A percentile compares a stretch with the other conserved stretches of the same genome.
phyloP scores from a whole-genome alignment of 2,113 vertebrate species.

The Cacatua alba region DNA sequence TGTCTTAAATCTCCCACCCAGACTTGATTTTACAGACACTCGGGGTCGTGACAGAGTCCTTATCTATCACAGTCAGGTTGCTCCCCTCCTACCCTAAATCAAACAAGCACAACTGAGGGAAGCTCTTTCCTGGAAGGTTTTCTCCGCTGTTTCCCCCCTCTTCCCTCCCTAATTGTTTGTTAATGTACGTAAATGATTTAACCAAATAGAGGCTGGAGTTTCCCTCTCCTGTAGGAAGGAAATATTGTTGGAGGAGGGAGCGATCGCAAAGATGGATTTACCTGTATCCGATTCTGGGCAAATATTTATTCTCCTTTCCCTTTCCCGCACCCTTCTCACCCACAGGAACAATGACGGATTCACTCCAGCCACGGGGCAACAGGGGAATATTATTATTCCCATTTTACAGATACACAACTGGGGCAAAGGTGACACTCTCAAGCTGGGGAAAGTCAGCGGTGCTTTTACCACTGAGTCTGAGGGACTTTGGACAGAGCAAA shows the following conservation, averaged over 20 bases:
- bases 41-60: background rate
- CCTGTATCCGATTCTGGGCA: constrained; percentile 25
- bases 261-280: background rate
- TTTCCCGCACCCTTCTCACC: background rate
- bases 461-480: background rate
- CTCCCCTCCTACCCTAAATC: constrained; percentile 32
- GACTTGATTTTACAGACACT: background rate
- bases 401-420: background rate
- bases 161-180: background rate
- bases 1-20: constrained; percentile 40
- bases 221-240: background rate
- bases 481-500: constrained; percentile 40
- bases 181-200: constrained; percentile 53
- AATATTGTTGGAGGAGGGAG: background rate
- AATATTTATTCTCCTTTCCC: constrained; percentile 58
- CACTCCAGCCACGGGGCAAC: fast-evolving
- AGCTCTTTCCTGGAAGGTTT: background rate
- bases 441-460: background rate
- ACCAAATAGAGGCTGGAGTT: constrained; percentile 40
- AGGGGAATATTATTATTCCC: background rate
- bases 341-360: background rate
- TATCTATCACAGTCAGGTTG: constrained; percentile 33
- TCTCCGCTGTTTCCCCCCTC: background rate
- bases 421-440: constrained; percentile 1
- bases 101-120: background rate